Conservation (phyloP, 1,140 invertebrate genomes). For the Zaprionus camerounensis region DNA sequence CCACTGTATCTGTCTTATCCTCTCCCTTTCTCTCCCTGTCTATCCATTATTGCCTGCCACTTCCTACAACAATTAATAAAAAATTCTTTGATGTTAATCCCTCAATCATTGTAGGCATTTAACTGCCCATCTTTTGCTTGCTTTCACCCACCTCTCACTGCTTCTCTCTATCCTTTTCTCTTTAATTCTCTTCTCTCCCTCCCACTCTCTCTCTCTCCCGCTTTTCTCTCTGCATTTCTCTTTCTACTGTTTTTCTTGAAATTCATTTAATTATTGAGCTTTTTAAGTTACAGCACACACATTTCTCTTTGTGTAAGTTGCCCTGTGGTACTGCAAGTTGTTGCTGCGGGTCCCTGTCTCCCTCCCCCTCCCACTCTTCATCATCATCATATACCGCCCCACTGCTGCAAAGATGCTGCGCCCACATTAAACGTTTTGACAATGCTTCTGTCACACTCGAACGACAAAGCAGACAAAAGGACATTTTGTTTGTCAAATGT, state of each 20-base stretch:
- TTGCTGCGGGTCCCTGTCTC: conserved; percentile 51
- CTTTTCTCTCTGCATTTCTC: not conserved
- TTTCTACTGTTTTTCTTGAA: conserved; percentile 8
- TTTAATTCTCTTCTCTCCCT: not conserved
- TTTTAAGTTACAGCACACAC: conserved; percentile 7
- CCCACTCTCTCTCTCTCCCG: not conserved
- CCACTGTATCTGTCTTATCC: not conserved
- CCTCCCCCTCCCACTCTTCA: not conserved
- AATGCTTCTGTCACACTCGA: conserved; percentile 43
- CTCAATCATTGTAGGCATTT: conserved; percentile 49
- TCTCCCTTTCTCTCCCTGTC: not conserved
- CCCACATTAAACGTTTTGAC: conserved; percentile 68
- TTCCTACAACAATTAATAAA: not conserved
- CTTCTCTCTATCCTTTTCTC: not conserved
- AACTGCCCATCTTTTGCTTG: conserved; percentile 53
- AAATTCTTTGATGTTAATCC: conserved; percentile 37
- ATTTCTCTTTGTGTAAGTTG: conserved; percentile 35
- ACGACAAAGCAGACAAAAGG: conserved; percentile 28
- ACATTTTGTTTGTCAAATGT: conserved; percentile 82
- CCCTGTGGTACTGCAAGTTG: conserved; percentile 13
- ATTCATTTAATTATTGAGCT: conserved; percentile 62
- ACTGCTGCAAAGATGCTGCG: conserved; percentile 8
- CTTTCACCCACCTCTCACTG: conserved; percentile 11
- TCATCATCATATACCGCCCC: not conserved
- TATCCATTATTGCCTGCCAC: not conserved